Conservation (phyloP, 2,113 vertebrate species). For the Periophthalmus modestus region DNA sequence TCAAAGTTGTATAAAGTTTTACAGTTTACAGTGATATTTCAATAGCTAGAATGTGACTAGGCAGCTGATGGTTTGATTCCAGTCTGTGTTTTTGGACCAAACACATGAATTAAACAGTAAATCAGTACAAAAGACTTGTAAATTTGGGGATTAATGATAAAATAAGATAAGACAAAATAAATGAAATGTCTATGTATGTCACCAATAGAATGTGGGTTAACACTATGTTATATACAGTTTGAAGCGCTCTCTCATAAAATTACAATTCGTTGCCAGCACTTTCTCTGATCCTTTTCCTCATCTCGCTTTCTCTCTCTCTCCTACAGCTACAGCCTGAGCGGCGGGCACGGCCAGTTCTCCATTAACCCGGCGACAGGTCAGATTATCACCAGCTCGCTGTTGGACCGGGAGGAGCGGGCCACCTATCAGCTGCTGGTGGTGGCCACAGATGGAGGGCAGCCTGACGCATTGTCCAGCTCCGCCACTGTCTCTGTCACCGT, state of each 20-base stretch:
- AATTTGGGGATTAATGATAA: too few relatives aligned
- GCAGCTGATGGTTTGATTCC: too few relatives aligned
- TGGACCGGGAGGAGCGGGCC: slow-evolving; percentile 85
- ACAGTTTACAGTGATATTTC: too few relatives aligned
- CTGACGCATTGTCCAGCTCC: slow-evolving; percentile 86
- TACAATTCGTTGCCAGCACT: not conserved
- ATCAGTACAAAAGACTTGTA: too few relatives aligned
- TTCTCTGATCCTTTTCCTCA: slow-evolving; percentile 1
- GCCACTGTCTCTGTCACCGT: slow-evolving; percentile 87
- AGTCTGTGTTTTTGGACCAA: too few relatives aligned
- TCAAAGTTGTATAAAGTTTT: too few relatives aligned
- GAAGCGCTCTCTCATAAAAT: not conserved
- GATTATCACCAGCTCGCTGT: slow-evolving; percentile 91
- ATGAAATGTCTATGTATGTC: too few relatives aligned
- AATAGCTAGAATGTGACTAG: too few relatives aligned
- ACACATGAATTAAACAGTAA: too few relatives aligned
- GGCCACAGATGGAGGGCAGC: slow-evolving; percentile 85
- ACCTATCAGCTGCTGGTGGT: slow-evolving; percentile 93
- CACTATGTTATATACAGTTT: not conserved
- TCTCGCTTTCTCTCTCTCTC: slow-evolving; percentile 18
- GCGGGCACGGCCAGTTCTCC: slow-evolving; percentile 92
- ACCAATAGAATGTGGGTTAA: too few relatives aligned
- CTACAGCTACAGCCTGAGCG: slow-evolving; percentile 87
- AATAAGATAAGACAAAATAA: too few relatives aligned
- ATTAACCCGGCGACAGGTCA: slow-evolving; percentile 97